Base-by-base conservation (phyloP, 2,797 vertebrate species). In the Novumbra hubbsi region DNA sequence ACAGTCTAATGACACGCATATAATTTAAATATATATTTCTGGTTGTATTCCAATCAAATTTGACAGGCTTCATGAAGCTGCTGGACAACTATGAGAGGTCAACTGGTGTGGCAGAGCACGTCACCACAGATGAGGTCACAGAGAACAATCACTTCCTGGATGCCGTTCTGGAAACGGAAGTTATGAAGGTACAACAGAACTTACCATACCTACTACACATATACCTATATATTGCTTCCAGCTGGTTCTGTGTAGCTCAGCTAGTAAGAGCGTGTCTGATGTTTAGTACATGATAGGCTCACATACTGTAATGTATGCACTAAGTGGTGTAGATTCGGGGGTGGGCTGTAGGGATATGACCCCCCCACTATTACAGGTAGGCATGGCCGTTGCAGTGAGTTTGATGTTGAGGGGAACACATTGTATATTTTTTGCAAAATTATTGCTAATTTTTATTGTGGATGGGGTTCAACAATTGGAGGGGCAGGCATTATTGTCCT, bases 41-140 rank as follows among this genome's bases (percentile, higher is more conserved):
- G n/a, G 38, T 9, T 68, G 38, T 68, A 2, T 38, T 45, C 3
- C 38, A 41, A 68, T 38, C n/a, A 41, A 9, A 68, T 69, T 71
- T 72, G 45, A 1, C 64, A 96, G 95, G 85, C 4, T 94, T 95
- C 74, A 92, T 92, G 73, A 92, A 88, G 45, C 92, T 97, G 60
- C 75, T 96, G 89, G 94, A 96, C 85, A 97, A 96, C 88, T 97
- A 95, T 71, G 94, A 96, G 89, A 87, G 84, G 65, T 92, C 94
- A 62, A 95, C 92, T 0, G 94, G 95, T 2, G 71, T 93, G 76
- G 74, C 92, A 1, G 95, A 97, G 78, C 89, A 74, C 16, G 93
- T 95, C 80, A 94, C 95, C 8, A 1, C 88, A 66, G 93, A 95
- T 79, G 95, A 97, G 86, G 83, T 71, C 76, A 80, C 14, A 0